Percentiles rank a stretch among this genome's conserved stretches.
phyloP scores from a whole-genome alignment of 2,797 vertebrate genomes.

The Alauda arvensis region DNA sequence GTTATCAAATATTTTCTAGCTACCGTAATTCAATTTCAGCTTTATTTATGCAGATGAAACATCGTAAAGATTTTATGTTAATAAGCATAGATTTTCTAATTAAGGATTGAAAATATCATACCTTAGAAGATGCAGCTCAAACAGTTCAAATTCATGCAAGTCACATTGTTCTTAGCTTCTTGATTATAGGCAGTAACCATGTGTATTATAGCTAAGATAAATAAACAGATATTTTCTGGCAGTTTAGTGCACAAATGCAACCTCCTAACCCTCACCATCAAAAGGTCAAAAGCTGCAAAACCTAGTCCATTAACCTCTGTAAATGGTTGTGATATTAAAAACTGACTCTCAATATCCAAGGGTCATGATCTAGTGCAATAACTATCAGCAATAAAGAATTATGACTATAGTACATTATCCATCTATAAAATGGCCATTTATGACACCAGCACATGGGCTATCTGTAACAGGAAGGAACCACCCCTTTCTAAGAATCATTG shows the following conservation, averaged over 20 bases:
- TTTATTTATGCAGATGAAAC: conserved; percentile 27
- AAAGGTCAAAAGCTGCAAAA: conserved; percentile 78
- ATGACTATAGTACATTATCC: conserved; percentile 77
- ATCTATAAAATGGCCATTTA: conserved; percentile 78
- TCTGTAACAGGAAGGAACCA: conserved; percentile 59
- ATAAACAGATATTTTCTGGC: conserved; percentile 72
- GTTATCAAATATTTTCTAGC: conserved; percentile 21
- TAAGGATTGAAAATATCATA: conserved; percentile 33
- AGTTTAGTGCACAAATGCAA: conserved; percentile 68
- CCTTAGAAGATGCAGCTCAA: conserved; percentile 8
- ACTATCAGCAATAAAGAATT: conserved; percentile 79
- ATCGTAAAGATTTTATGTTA: conserved; percentile 13
- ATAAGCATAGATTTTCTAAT: not conserved
- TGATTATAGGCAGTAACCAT: conserved; percentile 49
- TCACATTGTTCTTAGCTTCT: conserved; percentile 7
- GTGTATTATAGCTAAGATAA: conserved; percentile 58
- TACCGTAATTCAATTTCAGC: conserved; percentile 27
- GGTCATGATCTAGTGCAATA: conserved; percentile 79
- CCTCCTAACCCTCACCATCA: conserved; percentile 67
- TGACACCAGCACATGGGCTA: conserved; percentile 58
- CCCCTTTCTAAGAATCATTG: conserved; percentile 60
- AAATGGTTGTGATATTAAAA: conserved; percentile 81
- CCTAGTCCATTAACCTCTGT: conserved; percentile 80
- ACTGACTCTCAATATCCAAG: conserved; percentile 78
- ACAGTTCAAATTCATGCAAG: conserved; percentile 19